Evolutionary conservation across 2,113 vertebrate species (phyloP), one percentile per base, ranked within the genome.

Genomic region (Chauna torquata): DNA sequence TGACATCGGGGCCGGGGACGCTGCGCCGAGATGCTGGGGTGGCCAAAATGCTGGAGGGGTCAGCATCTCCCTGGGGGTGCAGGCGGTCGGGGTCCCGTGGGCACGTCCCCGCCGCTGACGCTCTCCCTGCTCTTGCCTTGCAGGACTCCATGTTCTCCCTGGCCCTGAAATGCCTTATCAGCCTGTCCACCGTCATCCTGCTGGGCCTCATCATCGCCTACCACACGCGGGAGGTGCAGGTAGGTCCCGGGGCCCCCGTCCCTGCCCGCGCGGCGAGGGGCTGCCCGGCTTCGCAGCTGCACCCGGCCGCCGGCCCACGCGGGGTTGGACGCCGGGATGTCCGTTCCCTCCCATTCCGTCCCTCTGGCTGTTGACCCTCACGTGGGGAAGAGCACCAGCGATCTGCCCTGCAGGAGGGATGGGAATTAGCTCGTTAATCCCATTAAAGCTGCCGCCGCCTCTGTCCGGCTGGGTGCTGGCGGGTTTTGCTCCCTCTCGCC

Each of bases 141-240:
- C 97, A 99, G 98, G 98, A 98, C 61, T 99, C 98, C 96, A 99
- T 98, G 98, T 99, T 98, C 92, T 98, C 98, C 17, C 79, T 98
- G 98, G 98, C 98, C 96, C 86, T 98, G 97, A 98, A 98, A 98
- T 98, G 98, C 97, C 98, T 98, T 97, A 98, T 98, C 97, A 98
- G 98, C 92, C 97, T 98, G 80, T 98, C 98, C 40, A 98, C 98
- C 7, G 54, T 98, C 91, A 98, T 98, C 97, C 97, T 98, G 38
- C 82, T 98, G 96, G 98, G 98, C 34, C 95, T 98, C 95, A 98
- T 98, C 97, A 97, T 98, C 9, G 98, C 98, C 89, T 98, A 98
- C 74, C 98, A 98, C 79, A 98, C 98, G 1, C 97, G 98, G 49
- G 98, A 98, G 92, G 98, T 98, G 78, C 98, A 98, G 98, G 98